Percentiles rank a stretch among this genome's conserved stretches.
phyloP scores from a whole-genome alignment of 2,113 vertebrate genomes.

The Isurus oxyrinchus region DNA sequence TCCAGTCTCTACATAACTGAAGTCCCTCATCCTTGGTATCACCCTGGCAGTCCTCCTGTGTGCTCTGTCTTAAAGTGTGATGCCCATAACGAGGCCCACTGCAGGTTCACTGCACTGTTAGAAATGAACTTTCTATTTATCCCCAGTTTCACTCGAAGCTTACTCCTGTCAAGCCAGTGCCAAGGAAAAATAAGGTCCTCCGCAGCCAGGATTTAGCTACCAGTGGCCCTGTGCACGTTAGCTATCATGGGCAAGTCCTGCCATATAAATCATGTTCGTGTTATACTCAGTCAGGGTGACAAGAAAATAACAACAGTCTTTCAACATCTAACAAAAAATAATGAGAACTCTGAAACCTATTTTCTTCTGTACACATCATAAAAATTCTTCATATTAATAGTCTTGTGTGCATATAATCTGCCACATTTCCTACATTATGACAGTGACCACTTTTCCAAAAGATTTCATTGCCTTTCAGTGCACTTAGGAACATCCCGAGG shows the following conservation, averaged over 20 bases:
- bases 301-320: background rate
- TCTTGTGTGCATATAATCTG: background rate
- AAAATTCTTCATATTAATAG: background rate
- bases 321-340: background rate
- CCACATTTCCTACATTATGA: background rate
- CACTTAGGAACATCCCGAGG: background rate
- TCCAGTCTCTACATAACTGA: background rate
- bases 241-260: background rate
- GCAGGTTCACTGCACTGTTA: background rate
- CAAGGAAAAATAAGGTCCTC: background rate
- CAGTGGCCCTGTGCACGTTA: background rate
- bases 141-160: background rate
- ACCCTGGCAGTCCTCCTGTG: background rate
- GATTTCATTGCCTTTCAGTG: background rate
- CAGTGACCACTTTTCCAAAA: background rate
- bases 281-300: background rate
- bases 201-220: background rate
- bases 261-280: background rate
- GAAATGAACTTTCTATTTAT: background rate
- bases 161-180: background rate
- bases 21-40: background rate
- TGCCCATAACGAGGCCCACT: background rate
- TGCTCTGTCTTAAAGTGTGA: background rate
- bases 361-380: background rate
- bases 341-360: background rate